Evolutionary conservation across 2,888 invertebrate genomes (phyloP).

Genomic region (Stramonita haemastoma): DNA sequence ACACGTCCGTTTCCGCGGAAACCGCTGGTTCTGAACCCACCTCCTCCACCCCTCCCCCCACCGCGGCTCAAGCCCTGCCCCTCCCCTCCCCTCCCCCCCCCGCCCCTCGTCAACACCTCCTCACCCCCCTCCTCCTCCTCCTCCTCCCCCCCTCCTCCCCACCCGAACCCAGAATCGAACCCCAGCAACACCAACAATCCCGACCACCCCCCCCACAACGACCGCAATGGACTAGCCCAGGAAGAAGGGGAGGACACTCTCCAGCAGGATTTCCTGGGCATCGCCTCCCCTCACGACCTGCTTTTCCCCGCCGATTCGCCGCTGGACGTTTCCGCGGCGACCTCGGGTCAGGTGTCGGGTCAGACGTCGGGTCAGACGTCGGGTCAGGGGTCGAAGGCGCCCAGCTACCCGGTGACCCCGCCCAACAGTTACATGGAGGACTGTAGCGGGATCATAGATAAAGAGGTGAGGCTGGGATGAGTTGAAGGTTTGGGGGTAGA

Average conservation of each 20-base stretch:
- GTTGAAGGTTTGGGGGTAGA: no score
- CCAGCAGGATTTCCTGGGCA: slow-evolving; percentile 34
- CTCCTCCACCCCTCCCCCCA: background rate
- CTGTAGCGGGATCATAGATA: slow-evolving; percentile 37
- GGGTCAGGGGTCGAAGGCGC: slow-evolving; percentile 52
- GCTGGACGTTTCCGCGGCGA: slow-evolving; percentile 34
- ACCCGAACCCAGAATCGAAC: background rate
- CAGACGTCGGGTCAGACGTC: slow-evolving; percentile 48
- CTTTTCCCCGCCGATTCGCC: slow-evolving; percentile 37
- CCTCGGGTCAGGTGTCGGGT: slow-evolving; percentile 45
- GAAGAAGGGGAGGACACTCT: slow-evolving; percentile 25
- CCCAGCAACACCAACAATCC: background rate
- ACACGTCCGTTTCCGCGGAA: no score
- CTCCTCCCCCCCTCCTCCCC: background rate
- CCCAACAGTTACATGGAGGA: slow-evolving; percentile 75
- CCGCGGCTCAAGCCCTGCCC: background rate
- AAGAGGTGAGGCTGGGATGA: slow-evolving; percentile 40
- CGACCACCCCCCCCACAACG: background rate
- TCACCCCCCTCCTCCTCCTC: background rate
- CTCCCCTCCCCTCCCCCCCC: background rate
- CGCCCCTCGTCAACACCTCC: background rate
- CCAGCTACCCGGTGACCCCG: slow-evolving; percentile 72
- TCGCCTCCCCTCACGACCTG: slow-evolving; percentile 40
- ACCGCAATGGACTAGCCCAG: background rate
- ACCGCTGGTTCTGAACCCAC: background rate